Evolutionary conservation across 1,140 invertebrate species (phyloP), one percentile per base, ranked within the genome.

Genomic region (Potamilus streckersoni): DNA sequence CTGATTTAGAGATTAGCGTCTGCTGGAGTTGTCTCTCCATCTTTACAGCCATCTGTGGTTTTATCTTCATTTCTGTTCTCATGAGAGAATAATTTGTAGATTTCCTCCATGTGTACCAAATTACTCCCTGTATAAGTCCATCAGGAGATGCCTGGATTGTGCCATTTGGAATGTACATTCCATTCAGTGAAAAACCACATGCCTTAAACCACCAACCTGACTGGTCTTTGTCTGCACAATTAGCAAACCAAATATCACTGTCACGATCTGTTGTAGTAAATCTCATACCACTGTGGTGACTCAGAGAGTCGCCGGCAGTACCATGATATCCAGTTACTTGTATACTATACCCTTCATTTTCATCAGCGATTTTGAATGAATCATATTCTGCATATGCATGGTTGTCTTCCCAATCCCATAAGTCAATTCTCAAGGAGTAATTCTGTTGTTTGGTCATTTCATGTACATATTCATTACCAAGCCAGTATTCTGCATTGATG

Each of bases 371-470:
- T 17, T 62, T 60, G 66, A 84, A 86, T 38, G 64, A 69, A 16
- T 79, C 76, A 71, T 86, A 87, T 15, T 70, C 55, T 0, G 86
- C 83, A 67, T 82, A 85, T 2, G 78, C 81, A 14, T 95, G 96
- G 84, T 96, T 96, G 61, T 95, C 95, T 90, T 97, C 96, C 90
- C 97, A 98, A 88, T 97, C 96, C 90, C 96, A 95, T 12, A 98
- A 91, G 87, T 98, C 96, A 6, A 98, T 94, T 20, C 96, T 90
- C 0, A 98, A 91, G 85, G 94, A 93, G 87, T 97, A 96, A 84
- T 97, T 95, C 83, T 96, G 80, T 23, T 72, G 57, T 2, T 49
- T 83, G 8, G 91, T 91, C 69, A 91, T 74, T 19, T 78, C 69
- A 80, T 91, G 87, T 1, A 92, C 76, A 67, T 89, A 81, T 64